A percentile compares a stretch with the other conserved stretches of the same genome.
These are phyloP conservation scores for Oscheius sp. DNA, from an alignment of 2,888 invertebrate genomes.

Conservation along the genomic window DNA sequence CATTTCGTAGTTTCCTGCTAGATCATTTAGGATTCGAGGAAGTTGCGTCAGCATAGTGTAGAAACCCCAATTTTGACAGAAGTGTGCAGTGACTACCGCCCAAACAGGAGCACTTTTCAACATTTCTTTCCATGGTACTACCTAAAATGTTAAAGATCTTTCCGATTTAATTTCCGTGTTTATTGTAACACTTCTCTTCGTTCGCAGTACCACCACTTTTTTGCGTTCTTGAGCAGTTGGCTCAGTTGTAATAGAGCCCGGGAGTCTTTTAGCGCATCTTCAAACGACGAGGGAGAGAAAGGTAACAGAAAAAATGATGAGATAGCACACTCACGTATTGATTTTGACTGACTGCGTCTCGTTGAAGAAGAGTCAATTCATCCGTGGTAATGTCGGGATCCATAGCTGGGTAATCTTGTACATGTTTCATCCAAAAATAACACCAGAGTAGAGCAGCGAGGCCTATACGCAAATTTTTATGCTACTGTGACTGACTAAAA, in stretches of 20 bases:
- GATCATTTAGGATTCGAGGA: slow-evolving; percentile 72
- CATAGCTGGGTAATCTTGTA: slow-evolving; percentile 71
- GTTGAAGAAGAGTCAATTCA: slow-evolving; percentile 72
- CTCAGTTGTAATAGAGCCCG: slow-evolving; percentile 15
- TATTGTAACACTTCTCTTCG: not conserved
- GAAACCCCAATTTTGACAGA: slow-evolving; percentile 74
- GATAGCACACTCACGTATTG: slow-evolving; percentile 50
- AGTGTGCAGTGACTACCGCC: slow-evolving; percentile 73
- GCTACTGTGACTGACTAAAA: slow-evolving; percentile 71
- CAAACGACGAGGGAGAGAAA: not conserved
- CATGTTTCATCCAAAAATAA: slow-evolving; percentile 70
- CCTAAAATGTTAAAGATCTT: slow-evolving; percentile 36
- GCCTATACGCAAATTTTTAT: slow-evolving; percentile 35
- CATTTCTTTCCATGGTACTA: slow-evolving; percentile 72
- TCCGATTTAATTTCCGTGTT: not conserved
- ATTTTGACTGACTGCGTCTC: slow-evolving; percentile 54
- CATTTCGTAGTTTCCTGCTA: slow-evolving; percentile 63
- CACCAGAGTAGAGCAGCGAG: slow-evolving; percentile 58
- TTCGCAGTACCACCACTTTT: slow-evolving; percentile 7
- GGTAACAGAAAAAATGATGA: not conserved
- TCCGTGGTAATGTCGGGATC: slow-evolving; percentile 71
- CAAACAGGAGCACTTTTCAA: slow-evolving; percentile 72
- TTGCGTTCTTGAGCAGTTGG: slow-evolving; percentile 24
- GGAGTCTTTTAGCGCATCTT: slow-evolving; percentile 7
- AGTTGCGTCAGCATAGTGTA: slow-evolving; percentile 73